Conservation (phyloP, 2,888 invertebrate species). For the Parnassius smintheus region DNA sequence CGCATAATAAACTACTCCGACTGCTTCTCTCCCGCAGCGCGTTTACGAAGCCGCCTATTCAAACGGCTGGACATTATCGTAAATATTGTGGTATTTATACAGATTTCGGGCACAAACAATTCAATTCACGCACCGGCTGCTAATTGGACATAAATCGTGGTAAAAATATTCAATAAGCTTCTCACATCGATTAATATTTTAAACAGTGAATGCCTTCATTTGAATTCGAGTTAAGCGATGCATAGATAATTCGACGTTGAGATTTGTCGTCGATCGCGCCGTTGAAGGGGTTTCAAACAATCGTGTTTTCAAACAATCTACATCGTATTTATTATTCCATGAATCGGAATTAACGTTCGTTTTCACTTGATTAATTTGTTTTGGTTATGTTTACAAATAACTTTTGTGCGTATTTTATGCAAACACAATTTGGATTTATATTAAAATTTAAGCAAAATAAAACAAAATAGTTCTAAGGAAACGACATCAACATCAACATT, state of each 20-base stretch:
- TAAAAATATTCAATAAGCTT: constrained; percentile 76
- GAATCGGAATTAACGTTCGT: constrained; percentile 39
- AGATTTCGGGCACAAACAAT: constrained; percentile 77
- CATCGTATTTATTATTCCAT: constrained; percentile 24
- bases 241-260: constrained; percentile 60
- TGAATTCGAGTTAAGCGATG: constrained; percentile 61
- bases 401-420: background rate
- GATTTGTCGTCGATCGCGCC: constrained; percentile 55
- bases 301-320: constrained; percentile 40
- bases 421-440: constrained; percentile 1
- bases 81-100: constrained; percentile 80
- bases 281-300: constrained; percentile 48
- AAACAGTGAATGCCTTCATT: constrained; percentile 69
- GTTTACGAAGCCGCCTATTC: constrained; percentile 61
- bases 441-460: background rate
- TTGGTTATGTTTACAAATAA: constrained; percentile 38
- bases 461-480: too few species aligned
- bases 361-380: constrained; percentile 50
- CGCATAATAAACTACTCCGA: constrained; percentile 59
- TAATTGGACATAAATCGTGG: constrained; percentile 78
- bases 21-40: constrained; percentile 60
- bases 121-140: constrained; percentile 77
- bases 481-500: too few species aligned
- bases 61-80: constrained; percentile 74
- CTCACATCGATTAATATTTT: constrained; percentile 74